Evolutionary conservation across 2,113 vertebrate genomes (phyloP), one percentile per base, ranked within the genome.

Genomic region (Peucedramus taeniatus): DNA sequence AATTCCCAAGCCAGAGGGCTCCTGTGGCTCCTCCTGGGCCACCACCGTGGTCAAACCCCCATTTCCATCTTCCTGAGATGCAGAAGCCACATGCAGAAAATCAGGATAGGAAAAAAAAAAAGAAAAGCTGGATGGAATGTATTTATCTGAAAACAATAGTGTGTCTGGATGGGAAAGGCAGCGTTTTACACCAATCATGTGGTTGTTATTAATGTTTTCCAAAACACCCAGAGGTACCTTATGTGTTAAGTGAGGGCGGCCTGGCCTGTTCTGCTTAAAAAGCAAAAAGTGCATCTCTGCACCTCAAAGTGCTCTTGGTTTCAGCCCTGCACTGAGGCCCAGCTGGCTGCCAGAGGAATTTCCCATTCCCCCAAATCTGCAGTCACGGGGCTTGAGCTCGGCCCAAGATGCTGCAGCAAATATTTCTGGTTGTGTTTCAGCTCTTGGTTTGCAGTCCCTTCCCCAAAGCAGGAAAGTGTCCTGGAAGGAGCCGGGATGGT

Each of bases 71-170:
- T 68, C 68, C 54, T 10, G 59, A 54, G 82, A 63, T 4, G 16
- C 79, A 88, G 75, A 88, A 96, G 82, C 91, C 79, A 47, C 70
- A 47, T 40, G 75, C 54, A 86, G 83, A 74, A 91, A 83, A 39
- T 30, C 68, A 35, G 53, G 75, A 76, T 68, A 68, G 33, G n/a
- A 4, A 19, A 24, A 83, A 82, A 64, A 90, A 72, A 24, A 83
- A 82, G 60, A 90, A 72, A 65, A 47, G 3, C 76, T 79, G 1
- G 0, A 35, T 64, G 92, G 96, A 95, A 94, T 81, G 91, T 91
- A 89, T 97, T 95, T 95, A 95, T 95, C 93, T 94, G 89, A 50
- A 96, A 92, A 96, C 93, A 95, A 91, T 91, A 71, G 83, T 30
- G 85, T 39, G 70, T 88, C 84, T 91, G 90, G 85, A 95, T 88